Conservation (phyloP, 2,797 vertebrate species). For the Malurus leucopterus region DNA sequence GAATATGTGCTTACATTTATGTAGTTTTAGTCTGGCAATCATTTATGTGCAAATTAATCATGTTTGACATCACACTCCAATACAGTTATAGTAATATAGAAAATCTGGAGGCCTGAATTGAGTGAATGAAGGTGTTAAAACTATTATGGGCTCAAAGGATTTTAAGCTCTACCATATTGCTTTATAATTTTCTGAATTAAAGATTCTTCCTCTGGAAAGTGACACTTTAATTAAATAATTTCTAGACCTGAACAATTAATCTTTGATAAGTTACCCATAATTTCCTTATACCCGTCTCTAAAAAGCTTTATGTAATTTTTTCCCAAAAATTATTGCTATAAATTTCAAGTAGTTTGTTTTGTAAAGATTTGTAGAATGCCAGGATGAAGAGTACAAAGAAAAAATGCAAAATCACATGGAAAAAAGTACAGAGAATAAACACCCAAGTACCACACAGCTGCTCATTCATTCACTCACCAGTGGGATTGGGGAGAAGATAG, state of each 20-base stretch:
- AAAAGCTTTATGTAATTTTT: neutral
- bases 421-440: neutral
- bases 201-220: neutral
- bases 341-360: neutral
- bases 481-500: neutral
- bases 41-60: neutral
- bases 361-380: neutral
- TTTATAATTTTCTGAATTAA: neutral
- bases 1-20: neutral
- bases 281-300: neutral
- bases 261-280: neutral
- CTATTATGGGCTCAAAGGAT: neutral
- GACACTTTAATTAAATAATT: neutral
- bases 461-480: neutral
- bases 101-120: neutral
- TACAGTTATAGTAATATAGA: neutral
- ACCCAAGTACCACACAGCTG: neutral
- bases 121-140: neutral
- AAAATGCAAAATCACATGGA: neutral
- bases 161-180: neutral
- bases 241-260: neutral
- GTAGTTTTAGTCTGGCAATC: neutral
- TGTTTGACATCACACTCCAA: neutral
- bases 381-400: neutral
- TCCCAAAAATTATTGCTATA: fast-evolving